A percentile compares a stretch with the other conserved stretches of the same genome.
phyloP scores from a whole-genome alignment of 2,888 invertebrate genomes.

The Eupithecia pulchellata region DNA sequence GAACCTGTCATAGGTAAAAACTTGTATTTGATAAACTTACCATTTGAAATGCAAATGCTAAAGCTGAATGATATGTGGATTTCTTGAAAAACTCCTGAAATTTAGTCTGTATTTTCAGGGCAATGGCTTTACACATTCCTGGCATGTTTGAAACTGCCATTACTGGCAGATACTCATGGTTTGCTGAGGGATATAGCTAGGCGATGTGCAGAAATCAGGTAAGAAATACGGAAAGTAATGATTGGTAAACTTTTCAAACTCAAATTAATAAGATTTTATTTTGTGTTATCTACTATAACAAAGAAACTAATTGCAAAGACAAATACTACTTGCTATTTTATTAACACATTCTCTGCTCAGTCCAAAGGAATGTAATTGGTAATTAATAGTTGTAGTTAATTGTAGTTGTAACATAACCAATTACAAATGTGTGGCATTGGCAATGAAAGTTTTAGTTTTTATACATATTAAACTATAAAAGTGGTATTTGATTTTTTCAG shows the following conservation, averaged over 20 bases:
- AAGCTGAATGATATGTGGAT: background rate
- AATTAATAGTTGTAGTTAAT: too few relatives aligned
- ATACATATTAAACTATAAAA: too few relatives aligned
- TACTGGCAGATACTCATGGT: constrained; percentile 88
- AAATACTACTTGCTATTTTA: background rate
- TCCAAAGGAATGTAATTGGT: too few relatives aligned
- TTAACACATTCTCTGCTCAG: too few relatives aligned
- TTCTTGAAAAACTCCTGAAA: background rate
- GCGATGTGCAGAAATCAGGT: constrained; percentile 86
- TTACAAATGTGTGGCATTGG: background rate
- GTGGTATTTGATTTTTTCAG: too few relatives aligned
- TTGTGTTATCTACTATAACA: background rate
- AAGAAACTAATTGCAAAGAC: background rate
- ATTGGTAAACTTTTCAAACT: background rate
- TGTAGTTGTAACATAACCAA: too few relatives aligned
- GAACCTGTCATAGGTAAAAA: constrained; percentile 68
- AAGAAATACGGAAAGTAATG: too few relatives aligned
- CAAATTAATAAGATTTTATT: background rate
- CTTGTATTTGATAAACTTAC: background rate
- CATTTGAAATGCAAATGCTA: background rate
- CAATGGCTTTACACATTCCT: constrained; percentile 90
- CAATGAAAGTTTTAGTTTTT: background rate
- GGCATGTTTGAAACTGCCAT: constrained; percentile 87
- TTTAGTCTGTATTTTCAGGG: constrained; percentile 66
- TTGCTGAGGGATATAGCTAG: constrained; percentile 87